Conservation (phyloP, 2,888 invertebrate genomes). For the Nymphalis polychloros region DNA sequence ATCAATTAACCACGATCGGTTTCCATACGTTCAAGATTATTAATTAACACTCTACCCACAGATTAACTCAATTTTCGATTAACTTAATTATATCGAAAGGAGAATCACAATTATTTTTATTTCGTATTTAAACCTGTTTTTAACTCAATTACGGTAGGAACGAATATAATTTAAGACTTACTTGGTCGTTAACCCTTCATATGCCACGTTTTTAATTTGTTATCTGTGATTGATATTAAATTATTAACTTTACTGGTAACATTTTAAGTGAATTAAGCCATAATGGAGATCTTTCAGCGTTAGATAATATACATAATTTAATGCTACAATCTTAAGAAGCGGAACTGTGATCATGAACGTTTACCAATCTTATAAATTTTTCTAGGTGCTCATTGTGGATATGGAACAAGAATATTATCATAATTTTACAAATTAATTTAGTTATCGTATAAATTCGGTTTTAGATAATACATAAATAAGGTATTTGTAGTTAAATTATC, state of each 20-base stretch:
- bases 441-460: too few species aligned
- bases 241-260: conserved; percentile 6
- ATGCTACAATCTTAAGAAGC: too few species aligned
- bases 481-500: conserved; percentile 16
- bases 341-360: too few species aligned
- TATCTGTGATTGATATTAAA: conserved; percentile 11
- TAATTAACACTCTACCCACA: conserved; percentile 36
- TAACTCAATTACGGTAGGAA: conserved; percentile 18
- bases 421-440: too few species aligned
- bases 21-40: conserved; percentile 27
- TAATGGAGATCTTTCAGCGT: not conserved
- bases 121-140: conserved; percentile 30
- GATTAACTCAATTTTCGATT: conserved; percentile 34
- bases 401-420: too few species aligned
- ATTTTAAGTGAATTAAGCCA: conserved; percentile 23
- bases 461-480: not conserved
- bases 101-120: conserved; percentile 28
- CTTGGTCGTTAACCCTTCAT: conserved; percentile 19
- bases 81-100: conserved; percentile 31
- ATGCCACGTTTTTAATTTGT: not conserved
- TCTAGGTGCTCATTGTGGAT: too few species aligned
- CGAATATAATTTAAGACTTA: conserved; percentile 21
- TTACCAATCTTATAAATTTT: too few species aligned
- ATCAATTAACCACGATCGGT: conserved; percentile 19
- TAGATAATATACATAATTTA: too few species aligned